Evolutionary conservation across 2,797 vertebrate genomes (phyloP).

Genomic region (Picus viridis): DNA sequence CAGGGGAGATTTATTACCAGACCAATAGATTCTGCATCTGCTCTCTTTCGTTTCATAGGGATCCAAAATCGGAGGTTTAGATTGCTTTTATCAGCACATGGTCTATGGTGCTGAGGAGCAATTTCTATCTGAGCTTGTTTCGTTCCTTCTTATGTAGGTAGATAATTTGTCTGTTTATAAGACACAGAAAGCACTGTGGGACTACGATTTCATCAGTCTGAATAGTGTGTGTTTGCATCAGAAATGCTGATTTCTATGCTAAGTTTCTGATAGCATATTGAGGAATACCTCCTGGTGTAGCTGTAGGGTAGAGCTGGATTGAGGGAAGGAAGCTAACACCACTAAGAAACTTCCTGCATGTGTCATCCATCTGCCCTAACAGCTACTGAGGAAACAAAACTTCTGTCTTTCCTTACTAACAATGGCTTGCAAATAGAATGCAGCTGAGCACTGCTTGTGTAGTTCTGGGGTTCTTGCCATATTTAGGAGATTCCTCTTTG

Average conservation of each 20-base stretch:
- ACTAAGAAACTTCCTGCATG: neutral
- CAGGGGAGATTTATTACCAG: conserved; percentile 72
- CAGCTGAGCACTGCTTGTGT: neutral
- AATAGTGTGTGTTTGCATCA: neutral
- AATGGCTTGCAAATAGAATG: neutral
- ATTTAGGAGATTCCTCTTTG: neutral
- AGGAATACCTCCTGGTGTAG: neutral
- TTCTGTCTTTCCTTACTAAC: neutral
- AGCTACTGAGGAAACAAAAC: neutral
- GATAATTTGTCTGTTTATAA: neutral
- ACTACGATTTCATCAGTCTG: neutral
- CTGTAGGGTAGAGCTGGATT: neutral
- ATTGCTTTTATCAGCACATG: conserved; percentile 2
- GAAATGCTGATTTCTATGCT: neutral
- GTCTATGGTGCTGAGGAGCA: neutral
- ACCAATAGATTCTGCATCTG: conserved; percentile 68
- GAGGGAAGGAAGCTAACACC: neutral
- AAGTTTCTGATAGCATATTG: neutral
- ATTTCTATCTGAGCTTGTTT: neutral
- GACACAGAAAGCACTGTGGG: neutral
- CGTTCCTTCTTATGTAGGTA: neutral
- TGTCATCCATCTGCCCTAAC: neutral
- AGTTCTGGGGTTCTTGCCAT: neutral
- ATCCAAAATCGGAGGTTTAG: conserved; percentile 54
- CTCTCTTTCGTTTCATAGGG: conserved; percentile 55